Evolutionary conservation across 2,888 invertebrate species (phyloP), one percentile per base, ranked within the genome.

Genomic region (Tachina fera): DNA sequence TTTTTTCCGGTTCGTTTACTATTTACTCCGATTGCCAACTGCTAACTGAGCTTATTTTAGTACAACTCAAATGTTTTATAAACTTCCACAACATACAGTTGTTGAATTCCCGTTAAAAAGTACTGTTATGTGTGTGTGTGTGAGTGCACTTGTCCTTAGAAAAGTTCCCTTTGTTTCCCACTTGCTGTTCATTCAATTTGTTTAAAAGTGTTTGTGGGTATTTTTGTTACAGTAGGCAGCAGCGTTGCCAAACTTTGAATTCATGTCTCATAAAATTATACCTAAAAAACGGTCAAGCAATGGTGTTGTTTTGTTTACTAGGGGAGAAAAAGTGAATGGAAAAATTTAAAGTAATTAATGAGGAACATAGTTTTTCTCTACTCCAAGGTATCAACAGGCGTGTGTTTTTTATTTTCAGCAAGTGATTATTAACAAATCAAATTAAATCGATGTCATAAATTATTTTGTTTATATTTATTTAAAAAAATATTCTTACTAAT

Each of bases 21-120:
- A 89, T 88, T 89, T 87, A 88, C 90, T 87, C 88, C 89, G 90
- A 91, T 89, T 89, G 91, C 91, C 91, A 90, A 90, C 89, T 90
- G 90, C 90, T 90, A 90, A 91, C 91, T 91, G 90, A 91, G 89
- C 87, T 90, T 89, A 90, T 89, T 89, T 89, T 88, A 87, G 89
- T 89, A 88, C 88, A 90, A 75, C 65, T 75, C 71, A n/a, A 51
- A 83, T 79, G 9, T 79, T 83, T 86, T 86, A 86, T 86, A 79
- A 86, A 86, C 71, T 76, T 68, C 70, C 43, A 16, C 49, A 53
- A 39, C 47, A 70, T 31, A 53, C 43, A 65, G 43, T 77, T 60
- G 71, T 77, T 83, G 51, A 77, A 65, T 77, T 83, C 77, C 83
- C 77, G 60, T 76, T 65, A 53, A 56, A 81, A 87, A 79, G 86